phyloP scores from a whole-genome alignment of 2,113 vertebrate species.

The Triplophysa siluroides region DNA sequence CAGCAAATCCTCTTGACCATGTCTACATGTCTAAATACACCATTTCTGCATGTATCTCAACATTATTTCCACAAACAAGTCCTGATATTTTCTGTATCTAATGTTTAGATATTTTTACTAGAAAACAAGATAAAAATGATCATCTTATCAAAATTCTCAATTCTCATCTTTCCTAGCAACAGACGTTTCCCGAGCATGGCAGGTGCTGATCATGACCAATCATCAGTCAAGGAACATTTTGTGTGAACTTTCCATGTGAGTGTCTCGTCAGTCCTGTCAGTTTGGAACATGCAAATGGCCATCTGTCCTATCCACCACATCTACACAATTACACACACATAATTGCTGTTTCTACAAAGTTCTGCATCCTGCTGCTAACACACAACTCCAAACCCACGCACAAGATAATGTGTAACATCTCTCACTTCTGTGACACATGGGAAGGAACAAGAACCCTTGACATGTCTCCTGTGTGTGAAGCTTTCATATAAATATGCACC shows the following conservation, averaged over 20 bases:
- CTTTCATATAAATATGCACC: too few relatives aligned
- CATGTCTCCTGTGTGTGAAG: too few relatives aligned
- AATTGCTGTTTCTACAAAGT: conserved; percentile 49
- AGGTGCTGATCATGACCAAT: background rate
- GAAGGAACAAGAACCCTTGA: background rate
- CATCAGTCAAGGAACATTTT: conserved; percentile 39
- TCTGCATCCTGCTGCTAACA: conserved; percentile 34
- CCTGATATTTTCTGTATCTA: too few relatives aligned
- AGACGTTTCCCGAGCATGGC: background rate
- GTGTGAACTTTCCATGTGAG: conserved; percentile 35
- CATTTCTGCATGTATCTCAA: too few relatives aligned
- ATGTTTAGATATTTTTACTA: background rate
- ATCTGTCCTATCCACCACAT: conserved; percentile 48
- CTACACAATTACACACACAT: conserved; percentile 48
- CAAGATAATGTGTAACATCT: conserved; percentile 43
- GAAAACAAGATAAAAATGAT: background rate
- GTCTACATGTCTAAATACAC: too few relatives aligned
- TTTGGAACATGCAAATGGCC: conserved; percentile 52
- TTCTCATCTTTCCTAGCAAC: background rate
- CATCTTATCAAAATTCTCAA: background rate
- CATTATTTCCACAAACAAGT: too few relatives aligned
- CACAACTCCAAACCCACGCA: conserved; percentile 49
- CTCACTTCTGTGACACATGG: conserved; percentile 5
- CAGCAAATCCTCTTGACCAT: too few relatives aligned
- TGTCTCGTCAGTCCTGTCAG: conserved; percentile 15